A percentile compares a stretch with the other conserved stretches of the same genome.
Conservation (phyloP, 2,113 vertebrate genomes). For the Cephalopholis sonnerati region DNA sequence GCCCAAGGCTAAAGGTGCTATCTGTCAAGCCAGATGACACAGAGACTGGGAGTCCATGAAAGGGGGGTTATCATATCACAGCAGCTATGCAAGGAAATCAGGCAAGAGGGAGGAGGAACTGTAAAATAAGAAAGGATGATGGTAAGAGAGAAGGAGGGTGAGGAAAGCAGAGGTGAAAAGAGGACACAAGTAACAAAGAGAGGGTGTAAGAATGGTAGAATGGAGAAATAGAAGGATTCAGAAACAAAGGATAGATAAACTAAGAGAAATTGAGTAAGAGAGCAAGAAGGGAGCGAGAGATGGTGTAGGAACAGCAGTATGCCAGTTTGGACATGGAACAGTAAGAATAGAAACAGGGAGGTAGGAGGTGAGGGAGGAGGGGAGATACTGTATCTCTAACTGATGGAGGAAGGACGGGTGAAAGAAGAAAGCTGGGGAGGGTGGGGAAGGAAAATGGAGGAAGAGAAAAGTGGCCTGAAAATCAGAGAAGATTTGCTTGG, state of each 20-base stretch:
- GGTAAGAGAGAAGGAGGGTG: conserved; percentile 6
- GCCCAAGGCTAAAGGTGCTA: conserved; percentile 80
- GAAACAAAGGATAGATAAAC: conserved; percentile 19
- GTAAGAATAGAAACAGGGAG: conserved; percentile 4
- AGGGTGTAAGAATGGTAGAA: neutral
- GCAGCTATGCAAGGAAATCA: conserved; percentile 39
- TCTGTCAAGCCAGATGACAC: conserved; percentile 78
- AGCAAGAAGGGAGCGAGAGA: conserved; percentile 7
- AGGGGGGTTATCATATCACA: conserved; percentile 69
- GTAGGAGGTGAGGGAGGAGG: conserved; percentile 26
- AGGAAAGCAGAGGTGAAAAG: conserved; percentile 10
- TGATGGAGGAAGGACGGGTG: conserved; percentile 42
- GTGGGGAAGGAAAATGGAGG: conserved; percentile 31
- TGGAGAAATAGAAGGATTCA: conserved; percentile 28
- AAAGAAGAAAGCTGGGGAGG: conserved; percentile 34
- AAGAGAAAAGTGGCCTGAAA: conserved; percentile 64
- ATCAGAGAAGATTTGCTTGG: conserved; percentile 77
- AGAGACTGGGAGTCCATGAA: conserved; percentile 74
- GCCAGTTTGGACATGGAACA: conserved; percentile 19
- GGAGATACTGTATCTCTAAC: conserved; percentile 27
- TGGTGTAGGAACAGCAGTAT: conserved; percentile 6
- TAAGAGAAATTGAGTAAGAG: neutral
- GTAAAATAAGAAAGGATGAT: conserved; percentile 36
- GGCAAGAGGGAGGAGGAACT: conserved; percentile 14
- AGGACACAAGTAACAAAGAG: conserved; percentile 21